A percentile compares a stretch with the other conserved stretches of the same genome.
phyloP scores from a whole-genome alignment of 2,888 invertebrate genomes.

The Choreutis nemorana region DNA sequence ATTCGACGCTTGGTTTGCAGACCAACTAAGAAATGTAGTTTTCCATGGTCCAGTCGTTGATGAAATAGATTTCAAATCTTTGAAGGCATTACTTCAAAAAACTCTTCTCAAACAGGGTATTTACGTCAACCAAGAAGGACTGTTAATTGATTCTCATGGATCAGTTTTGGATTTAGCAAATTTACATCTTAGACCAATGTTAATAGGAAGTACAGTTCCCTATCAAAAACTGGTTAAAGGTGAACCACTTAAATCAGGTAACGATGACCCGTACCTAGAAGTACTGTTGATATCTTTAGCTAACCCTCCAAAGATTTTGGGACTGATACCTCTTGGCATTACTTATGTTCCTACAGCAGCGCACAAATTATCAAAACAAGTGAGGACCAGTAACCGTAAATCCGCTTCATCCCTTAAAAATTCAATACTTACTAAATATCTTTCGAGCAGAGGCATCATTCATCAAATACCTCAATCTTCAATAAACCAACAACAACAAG shows the following conservation, averaged over 20 bases:
- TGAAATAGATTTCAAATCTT: constrained; percentile 12
- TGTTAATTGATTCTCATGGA: constrained; percentile 21
- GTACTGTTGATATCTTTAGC: constrained; percentile 24
- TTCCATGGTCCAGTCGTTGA: constrained; percentile 8
- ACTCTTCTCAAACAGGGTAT: constrained; percentile 24
- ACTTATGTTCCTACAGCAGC: constrained; percentile 14
- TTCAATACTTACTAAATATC: no score
- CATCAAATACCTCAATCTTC: no score
- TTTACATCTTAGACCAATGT: constrained; percentile 27
- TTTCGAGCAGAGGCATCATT: no score
- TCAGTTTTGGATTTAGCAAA: constrained; percentile 18
- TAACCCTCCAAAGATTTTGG: constrained; percentile 28
- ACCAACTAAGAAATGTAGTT: constrained; percentile 20
- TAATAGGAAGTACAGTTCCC: constrained; percentile 25
- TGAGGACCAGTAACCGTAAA: no score
- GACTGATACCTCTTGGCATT: constrained; percentile 29
- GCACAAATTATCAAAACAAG: constrained; percentile 1
- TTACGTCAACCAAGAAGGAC: constrained; percentile 17
- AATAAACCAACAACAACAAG: no score
- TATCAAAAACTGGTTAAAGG: constrained; percentile 15
- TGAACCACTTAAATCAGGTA: constrained; percentile 8
- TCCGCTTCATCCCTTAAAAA: no score
- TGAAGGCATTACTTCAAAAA: constrained; percentile 21
- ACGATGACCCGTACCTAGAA: constrained; percentile 28
- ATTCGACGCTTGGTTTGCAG: constrained; percentile 26